phyloP scores from a whole-genome alignment of 2,888 invertebrate genomes.

The Eilema sororculum region DNA sequence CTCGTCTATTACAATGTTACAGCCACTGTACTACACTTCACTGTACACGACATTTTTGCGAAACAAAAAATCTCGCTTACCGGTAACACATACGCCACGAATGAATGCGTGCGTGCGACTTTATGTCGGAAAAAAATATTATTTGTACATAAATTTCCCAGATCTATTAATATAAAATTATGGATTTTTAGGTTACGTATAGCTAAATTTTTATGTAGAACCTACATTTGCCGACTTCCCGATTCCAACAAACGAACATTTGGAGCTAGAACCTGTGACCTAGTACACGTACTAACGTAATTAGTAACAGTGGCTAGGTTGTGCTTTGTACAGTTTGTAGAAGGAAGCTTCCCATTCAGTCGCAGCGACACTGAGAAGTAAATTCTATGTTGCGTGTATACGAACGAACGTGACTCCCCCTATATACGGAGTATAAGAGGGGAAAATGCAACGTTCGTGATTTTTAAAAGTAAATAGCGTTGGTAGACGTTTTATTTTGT shows the following conservation, averaged over 20 bases:
- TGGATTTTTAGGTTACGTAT: background rate
- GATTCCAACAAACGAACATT: slow-evolving; percentile 1
- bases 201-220: too few species aligned
- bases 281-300: slow-evolving; percentile 27
- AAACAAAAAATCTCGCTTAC: background rate
- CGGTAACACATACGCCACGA: background rate
- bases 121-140: too few species aligned
- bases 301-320: slow-evolving; percentile 38
- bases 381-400: slow-evolving; percentile 24
- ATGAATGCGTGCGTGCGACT: background rate
- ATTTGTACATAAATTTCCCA: too few species aligned
- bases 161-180: too few species aligned
- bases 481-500: slow-evolving; percentile 18
- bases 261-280: slow-evolving; percentile 15
- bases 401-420: slow-evolving; percentile 41
- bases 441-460: slow-evolving; percentile 31
- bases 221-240: too few species aligned
- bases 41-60: slow-evolving; percentile 1
- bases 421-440: slow-evolving; percentile 33
- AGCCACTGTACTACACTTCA: slow-evolving; percentile 9
- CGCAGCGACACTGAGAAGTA: slow-evolving; percentile 14
- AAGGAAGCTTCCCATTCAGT: slow-evolving; percentile 18
- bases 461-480: slow-evolving; percentile 45
- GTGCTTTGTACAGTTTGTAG: slow-evolving; percentile 26
- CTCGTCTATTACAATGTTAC: slow-evolving; percentile 18